Percentiles rank a stretch among this genome's conserved stretches.
phyloP scores from a whole-genome alignment of 2,113 vertebrate genomes.

The Potamarius usumacintae region DNA sequence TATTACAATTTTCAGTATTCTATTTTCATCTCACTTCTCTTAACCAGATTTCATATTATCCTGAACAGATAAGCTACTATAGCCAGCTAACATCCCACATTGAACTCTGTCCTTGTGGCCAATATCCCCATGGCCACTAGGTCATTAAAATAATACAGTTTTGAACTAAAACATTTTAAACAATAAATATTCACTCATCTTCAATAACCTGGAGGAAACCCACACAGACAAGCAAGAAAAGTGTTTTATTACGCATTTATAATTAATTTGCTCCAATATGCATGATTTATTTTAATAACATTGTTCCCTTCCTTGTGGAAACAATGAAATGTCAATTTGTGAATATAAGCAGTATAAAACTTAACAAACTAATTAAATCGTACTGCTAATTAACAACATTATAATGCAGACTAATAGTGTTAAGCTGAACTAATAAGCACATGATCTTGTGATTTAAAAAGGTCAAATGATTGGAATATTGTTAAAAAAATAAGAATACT shows the following conservation, averaged over 20 bases:
- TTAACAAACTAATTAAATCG: background rate
- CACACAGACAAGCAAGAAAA: conserved; percentile 11
- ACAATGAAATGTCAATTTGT: background rate
- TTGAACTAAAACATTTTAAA: background rate
- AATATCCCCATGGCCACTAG: too few relatives aligned
- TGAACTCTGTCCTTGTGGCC: background rate
- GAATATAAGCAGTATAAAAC: background rate
- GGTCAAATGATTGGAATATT: conserved; percentile 12
- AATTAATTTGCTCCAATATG: conserved; percentile 5
- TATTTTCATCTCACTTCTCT: background rate
- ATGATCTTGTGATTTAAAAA: conserved; percentile 33
- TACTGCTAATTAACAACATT: background rate
- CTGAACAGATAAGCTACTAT: background rate
- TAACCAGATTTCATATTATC: background rate
- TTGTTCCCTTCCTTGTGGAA: background rate
- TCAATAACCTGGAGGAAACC: background rate
- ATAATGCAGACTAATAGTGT: conserved; percentile 10
- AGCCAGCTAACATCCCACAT: background rate
- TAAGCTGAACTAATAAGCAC: conserved; percentile 1
- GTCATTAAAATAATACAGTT: background rate
- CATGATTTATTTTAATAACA: background rate
- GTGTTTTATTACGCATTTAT: conserved; percentile 20
- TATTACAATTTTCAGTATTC: background rate
- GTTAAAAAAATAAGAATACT: conserved; percentile 28
- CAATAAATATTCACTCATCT: background rate